A percentile compares a stretch with the other conserved stretches of the same genome.
phyloP scores from a whole-genome alignment of 2,888 invertebrate species.

The Clitarchus hookeri region DNA sequence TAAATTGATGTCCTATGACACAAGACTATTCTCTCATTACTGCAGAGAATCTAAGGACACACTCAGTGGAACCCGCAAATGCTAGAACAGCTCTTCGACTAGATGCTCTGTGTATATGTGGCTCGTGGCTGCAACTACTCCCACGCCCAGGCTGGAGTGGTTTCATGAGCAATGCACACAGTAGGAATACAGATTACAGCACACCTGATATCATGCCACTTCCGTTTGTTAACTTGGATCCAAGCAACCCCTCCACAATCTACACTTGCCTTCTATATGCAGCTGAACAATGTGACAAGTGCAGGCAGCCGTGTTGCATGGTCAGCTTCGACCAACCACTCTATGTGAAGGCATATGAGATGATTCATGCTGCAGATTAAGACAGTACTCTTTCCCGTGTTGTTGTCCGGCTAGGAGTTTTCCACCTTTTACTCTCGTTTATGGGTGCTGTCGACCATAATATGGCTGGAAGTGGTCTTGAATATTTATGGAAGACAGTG shows the following conservation, averaged over 20 bases:
- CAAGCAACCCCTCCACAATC: background rate
- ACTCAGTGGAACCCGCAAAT: too few relatives aligned
- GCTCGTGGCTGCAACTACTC: background rate
- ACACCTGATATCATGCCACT: background rate
- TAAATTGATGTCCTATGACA: too few relatives aligned
- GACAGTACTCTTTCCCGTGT: background rate
- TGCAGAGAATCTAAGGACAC: too few relatives aligned
- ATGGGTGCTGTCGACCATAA: background rate
- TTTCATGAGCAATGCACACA: background rate
- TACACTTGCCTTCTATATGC: background rate
- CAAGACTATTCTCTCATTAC: too few relatives aligned
- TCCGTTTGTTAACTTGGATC: background rate
- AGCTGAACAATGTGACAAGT: background rate
- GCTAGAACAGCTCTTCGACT: background rate
- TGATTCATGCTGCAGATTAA: background rate
- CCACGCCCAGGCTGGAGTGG: too few relatives aligned
- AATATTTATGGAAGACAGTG: background rate
- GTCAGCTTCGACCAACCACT: background rate
- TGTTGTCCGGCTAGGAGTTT: background rate
- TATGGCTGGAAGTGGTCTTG: background rate
- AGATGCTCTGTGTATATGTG: background rate
- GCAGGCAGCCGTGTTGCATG: background rate
- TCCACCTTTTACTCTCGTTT: background rate
- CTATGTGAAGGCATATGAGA: background rate
- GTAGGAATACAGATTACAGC: too few relatives aligned